Base-by-base conservation (phyloP, 2,888 invertebrate species). In the Elegia similella region DNA sequence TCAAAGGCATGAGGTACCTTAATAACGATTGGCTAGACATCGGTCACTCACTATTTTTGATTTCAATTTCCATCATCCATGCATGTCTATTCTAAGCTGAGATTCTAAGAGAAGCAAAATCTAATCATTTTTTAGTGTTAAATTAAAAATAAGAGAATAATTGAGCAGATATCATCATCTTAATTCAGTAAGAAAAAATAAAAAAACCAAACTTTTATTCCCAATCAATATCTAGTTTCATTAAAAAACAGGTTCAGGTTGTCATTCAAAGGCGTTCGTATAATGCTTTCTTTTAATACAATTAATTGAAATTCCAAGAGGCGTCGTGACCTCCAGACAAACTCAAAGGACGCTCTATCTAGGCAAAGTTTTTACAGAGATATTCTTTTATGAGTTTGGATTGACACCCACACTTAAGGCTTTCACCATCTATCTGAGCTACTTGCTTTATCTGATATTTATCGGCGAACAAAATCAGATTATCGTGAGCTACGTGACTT, bases 261-360 rank as follows among this genome's bases (percentile, higher is more conserved):
- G 48, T 16, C 50, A 30, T 50, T 44, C 23, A 56, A 56, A 56
- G 56, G 30, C 59, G 34, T 12, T 16, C 32, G 52, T 52, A 53
- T 48, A 56, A 56, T 56, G 53, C 56, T 56, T 56, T 57, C 44
- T 34, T 56, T 29, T 59, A 42, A 54, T 48, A 54, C 43, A 54
- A 57, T 57, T 57, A 57, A 57, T 62, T 61, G 54, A 59, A 60
- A 52, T 52, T 52, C 44, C 23, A 12, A 29, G 48, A 50, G 42
- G 56, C 58, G 57, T 55, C 56, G 48, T 61, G 63, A 64, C 66
- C 61, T 66, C 63, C 57, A 65, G 64, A 66, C 63, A 58, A 43
- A 58, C 58, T 60, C 58, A 34, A 43, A 59, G 59, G 56, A 55
- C 56, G 55, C 47, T 57, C 44, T 57, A 58, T 57, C 48, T 57